Evolutionary conservation across 2,888 invertebrate genomes (phyloP).

Genomic region (Steinernema scapterisci): DNA sequence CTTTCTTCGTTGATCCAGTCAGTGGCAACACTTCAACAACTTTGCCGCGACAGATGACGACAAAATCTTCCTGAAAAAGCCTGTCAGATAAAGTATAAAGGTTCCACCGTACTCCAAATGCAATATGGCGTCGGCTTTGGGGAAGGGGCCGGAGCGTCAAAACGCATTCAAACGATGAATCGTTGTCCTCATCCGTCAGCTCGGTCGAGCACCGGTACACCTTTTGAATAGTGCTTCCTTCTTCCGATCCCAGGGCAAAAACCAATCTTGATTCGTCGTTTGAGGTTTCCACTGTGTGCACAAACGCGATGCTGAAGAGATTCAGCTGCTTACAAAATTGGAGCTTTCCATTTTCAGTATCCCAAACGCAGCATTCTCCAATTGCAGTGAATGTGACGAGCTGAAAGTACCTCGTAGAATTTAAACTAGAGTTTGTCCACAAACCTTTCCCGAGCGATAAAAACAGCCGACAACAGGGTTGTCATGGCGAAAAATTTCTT

Average conservation of each 20-base stretch:
- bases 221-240: neutral
- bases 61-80: conserved; percentile 21
- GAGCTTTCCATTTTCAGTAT: neutral
- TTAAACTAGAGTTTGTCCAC: neutral
- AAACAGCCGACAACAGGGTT: conserved; percentile 11
- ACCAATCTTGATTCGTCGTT: neutral
- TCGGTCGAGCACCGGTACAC: neutral
- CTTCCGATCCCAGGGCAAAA: neutral
- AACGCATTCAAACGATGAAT: neutral
- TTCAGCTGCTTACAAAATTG: neutral
- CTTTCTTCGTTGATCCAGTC: neutral
- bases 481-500: conserved; percentile 22
- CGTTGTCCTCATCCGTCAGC: neutral
- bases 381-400: conserved; percentile 12
- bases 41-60: conserved; percentile 28
- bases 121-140: neutral
- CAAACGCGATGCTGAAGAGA: neutral
- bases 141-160: neutral
- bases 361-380: conserved; percentile 27
- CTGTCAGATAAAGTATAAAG: neutral
- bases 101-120: neutral
- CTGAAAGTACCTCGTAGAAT: neutral
- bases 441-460: conserved; percentile 19
- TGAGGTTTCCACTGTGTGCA: neutral
- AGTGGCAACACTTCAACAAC: conserved; percentile 20